phyloP scores from a whole-genome alignment of 1,140 invertebrate species.

The Theocolax elegans region DNA sequence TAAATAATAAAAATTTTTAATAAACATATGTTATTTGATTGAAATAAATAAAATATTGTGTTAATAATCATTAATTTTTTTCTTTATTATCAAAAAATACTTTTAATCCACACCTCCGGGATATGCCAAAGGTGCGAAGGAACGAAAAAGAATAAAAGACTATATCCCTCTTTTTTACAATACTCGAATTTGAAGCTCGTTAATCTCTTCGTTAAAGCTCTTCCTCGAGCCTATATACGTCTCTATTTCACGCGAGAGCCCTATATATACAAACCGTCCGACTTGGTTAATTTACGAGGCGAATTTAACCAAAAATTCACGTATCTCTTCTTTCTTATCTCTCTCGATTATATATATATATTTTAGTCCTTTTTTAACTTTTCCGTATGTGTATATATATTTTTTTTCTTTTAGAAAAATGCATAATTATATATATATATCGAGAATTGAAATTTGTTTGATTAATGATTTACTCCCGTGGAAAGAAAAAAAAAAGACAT shows the following conservation, averaged over 20 bases:
- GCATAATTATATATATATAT: conserved; percentile 20
- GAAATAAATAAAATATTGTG: no score
- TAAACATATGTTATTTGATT: no score
- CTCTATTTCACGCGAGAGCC: conserved; percentile 35
- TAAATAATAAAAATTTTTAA: no score
- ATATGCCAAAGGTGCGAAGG: neutral
- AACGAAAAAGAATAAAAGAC: conserved; percentile 25
- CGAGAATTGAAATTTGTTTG: conserved; percentile 30
- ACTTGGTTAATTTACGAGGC: conserved; percentile 35
- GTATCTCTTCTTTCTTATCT: neutral
- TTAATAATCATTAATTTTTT: no score
- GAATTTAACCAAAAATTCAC: conserved; percentile 34
- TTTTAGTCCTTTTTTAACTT: neutral
- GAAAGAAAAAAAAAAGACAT: conserved; percentile 34
- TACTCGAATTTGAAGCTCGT: conserved; percentile 29
- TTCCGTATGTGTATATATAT: no score
- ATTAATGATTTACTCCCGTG: conserved; percentile 37
- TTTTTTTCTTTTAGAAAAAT: no score
- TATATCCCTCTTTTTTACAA: conserved; percentile 22
- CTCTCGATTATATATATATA: no score
- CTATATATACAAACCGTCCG: conserved; percentile 11
- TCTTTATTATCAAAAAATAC: no score
- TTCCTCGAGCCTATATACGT: conserved; percentile 19
- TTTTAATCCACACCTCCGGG: neutral
- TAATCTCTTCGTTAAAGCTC: conserved; percentile 38